These are phyloP conservation scores for Camelus dromedarius DNA, from an alignment of 2,113 vertebrate species.

Conservation along the genomic window DNA sequence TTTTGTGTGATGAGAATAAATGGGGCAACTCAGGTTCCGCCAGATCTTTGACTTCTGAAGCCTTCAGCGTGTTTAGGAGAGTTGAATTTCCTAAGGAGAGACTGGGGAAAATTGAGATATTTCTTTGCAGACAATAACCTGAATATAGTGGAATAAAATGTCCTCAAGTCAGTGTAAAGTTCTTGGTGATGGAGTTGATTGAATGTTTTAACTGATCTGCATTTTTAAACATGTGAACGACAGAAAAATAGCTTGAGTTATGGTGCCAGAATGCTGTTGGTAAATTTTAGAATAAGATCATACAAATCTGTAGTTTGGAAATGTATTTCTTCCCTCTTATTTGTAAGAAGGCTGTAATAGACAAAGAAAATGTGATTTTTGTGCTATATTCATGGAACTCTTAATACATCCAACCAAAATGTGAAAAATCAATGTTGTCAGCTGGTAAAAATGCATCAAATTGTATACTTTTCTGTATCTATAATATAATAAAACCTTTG, in stretches of 20 bases:
- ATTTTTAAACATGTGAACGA: neutral
- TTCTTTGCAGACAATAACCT: slow-evolving; percentile 19
- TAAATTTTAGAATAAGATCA: slow-evolving; percentile 3
- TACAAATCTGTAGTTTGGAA: neutral
- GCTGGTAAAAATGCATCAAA: slow-evolving; percentile 8
- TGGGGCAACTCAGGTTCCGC: neutral
- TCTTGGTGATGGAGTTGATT: neutral
- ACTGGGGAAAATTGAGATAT: neutral
- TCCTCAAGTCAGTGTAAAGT: slow-evolving; percentile 28
- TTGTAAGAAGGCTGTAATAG: neutral
- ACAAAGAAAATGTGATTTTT: slow-evolving; percentile 20
- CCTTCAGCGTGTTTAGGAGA: neutral
- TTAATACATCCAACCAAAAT: neutral
- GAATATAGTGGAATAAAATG: neutral
- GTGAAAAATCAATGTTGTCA: neutral
- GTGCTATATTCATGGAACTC: neutral
- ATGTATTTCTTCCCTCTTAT: neutral
- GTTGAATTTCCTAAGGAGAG: neutral
- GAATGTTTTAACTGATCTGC: neutral
- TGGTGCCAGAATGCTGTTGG: neutral
- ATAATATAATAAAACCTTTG: neutral
- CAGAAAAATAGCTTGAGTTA: neutral
- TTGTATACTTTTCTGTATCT: neutral
- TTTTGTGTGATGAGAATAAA: slow-evolving; percentile 36
- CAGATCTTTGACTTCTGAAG: slow-evolving; percentile 49